These are phyloP conservation scores for Cephus rjabovi DNA, from an alignment of 2,888 invertebrate species.

Conservation along the genomic window DNA sequence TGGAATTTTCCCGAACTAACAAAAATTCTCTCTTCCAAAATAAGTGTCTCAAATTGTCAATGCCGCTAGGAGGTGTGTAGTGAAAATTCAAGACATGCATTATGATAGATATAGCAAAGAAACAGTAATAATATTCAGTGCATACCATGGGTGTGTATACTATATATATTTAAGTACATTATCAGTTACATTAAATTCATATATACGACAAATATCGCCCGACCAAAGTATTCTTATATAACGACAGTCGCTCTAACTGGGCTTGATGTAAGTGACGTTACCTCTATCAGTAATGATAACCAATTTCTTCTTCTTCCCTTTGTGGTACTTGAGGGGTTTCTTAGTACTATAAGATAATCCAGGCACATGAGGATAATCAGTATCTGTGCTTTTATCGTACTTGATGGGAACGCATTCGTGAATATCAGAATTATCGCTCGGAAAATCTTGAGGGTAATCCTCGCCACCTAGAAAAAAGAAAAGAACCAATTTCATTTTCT, in stretches of 20 bases:
- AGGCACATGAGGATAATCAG: slow-evolving; percentile 33
- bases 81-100: too few species aligned
- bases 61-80: too few species aligned
- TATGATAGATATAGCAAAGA: background rate
- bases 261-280: slow-evolving; percentile 30
- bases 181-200: background rate
- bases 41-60: too few species aligned
- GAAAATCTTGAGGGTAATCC: slow-evolving; percentile 39
- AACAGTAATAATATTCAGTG: background rate
- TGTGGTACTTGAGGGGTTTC: slow-evolving; percentile 15
- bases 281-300: slow-evolving; percentile 30
- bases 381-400: slow-evolving; percentile 29
- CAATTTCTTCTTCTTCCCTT: slow-evolving; percentile 24
- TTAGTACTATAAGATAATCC: slow-evolving; percentile 22
- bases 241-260: slow-evolving; percentile 5
- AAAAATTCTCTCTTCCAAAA: too few species aligned
- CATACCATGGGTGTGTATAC: background rate
- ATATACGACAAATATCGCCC: background rate
- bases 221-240: background rate
- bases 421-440: slow-evolving; percentile 34
- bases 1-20: too few species aligned
- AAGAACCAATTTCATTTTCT: background rate
- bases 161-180: background rate
- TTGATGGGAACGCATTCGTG: slow-evolving; percentile 37
- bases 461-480: background rate